A percentile compares a stretch with the other conserved stretches of the same genome.
Evolutionary conservation across 2,113 vertebrate genomes (phyloP).

Genomic region (Mystacornis crossleyi): DNA sequence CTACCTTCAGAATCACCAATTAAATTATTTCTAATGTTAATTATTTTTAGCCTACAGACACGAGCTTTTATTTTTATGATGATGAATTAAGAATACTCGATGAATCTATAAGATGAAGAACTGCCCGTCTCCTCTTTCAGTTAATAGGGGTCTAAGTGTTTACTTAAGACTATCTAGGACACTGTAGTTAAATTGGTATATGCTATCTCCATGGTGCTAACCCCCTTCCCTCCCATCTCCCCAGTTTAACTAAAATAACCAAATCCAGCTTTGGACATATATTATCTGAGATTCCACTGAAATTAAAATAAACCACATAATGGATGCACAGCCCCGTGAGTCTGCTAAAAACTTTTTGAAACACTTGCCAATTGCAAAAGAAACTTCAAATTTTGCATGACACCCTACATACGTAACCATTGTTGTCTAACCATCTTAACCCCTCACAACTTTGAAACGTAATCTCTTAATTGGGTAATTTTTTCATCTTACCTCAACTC

Average conservation of each 20-base stretch:
- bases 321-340: background rate
- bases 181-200: background rate
- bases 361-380: background rate
- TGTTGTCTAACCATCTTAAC: background rate
- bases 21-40: background rate
- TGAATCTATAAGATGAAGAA: background rate
- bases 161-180: background rate
- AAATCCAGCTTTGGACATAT: background rate
- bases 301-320: constrained; percentile 11
- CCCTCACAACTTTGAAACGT: background rate
- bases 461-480: background rate
- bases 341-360: background rate
- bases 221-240: background rate
- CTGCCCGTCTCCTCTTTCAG: background rate
- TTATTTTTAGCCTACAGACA: background rate
- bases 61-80: background rate
- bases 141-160: background rate
- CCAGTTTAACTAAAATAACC: background rate
- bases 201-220: background rate
- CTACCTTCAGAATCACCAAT: background rate
- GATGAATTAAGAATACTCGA: background rate
- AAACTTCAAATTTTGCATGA: background rate
- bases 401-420: background rate
- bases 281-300: background rate
- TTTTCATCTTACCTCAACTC: constrained; percentile 84